Base-by-base conservation (phyloP, 2,888 invertebrate genomes). In the Platerodrilus igneus region DNA sequence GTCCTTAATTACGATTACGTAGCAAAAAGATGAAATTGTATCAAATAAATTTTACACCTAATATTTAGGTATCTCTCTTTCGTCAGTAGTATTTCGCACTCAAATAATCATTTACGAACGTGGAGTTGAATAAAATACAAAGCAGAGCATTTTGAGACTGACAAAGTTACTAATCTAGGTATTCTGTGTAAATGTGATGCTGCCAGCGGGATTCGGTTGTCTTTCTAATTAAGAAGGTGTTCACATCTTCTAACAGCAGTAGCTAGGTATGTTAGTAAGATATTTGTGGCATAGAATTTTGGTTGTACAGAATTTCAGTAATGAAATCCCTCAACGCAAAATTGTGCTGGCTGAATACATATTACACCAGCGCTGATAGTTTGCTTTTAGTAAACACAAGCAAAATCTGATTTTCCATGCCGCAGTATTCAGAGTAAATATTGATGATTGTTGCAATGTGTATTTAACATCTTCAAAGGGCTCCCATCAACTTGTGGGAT, bases 381-480 rank as follows among this genome's bases (percentile, higher is more conserved):
- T 49, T 47, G 46, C 51, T 34, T 35, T 41, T 29, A 39, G 49
- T 52, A 49, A 51, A 50, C 49, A 48, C 26, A 40, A 34, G 44
- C 42, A 50, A 53, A 52, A 53, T 51, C 50, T 33, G 22, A 45
- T 34, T 28, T 31, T 32, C 37, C 41, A 37, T 29, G 39, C 44
- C 27, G 39, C 37, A 43, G 34, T 41, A 29, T 45, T 41, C 37
- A 51, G 25, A 35, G 53, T 45, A 55, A 55, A 55, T 52, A 55
- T 53, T 53, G 52, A 51, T 53, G 45, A 48, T 46, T 52, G n/a
- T n/a, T n/a, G n/a, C 51, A 48, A 53, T 49, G 51, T 50, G 49
- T 48, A 52, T 53, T 47, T 50, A 41, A 35, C 46, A 42, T 52
- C 41, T 52, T 48, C 47, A 48, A 52, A 50, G 47, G 41, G 49